phyloP scores from a whole-genome alignment of 2,888 invertebrate species.

The Schizotus pectinicornis region DNA sequence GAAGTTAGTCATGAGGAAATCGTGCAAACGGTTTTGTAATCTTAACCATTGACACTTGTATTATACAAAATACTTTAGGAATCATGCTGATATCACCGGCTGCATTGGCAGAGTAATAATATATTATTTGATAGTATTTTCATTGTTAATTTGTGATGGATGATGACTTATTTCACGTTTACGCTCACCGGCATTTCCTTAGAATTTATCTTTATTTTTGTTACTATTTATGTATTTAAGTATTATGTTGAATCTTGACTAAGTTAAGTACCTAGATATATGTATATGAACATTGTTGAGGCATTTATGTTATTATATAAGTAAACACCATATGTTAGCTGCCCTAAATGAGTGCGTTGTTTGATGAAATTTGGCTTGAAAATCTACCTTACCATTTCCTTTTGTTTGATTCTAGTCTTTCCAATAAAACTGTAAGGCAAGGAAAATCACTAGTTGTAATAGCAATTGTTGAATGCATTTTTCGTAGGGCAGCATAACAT shows the following conservation, averaged over 20 bases:
- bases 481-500: too few species aligned
- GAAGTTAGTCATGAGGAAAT: conserved; percentile 46
- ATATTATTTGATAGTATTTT: conserved; percentile 8
- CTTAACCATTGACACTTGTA: conserved; percentile 2
- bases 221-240: too few species aligned
- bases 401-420: conserved; percentile 1
- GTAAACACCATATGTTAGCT: neutral
- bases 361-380: too few species aligned
- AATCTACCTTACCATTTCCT: neutral
- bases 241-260: too few species aligned
- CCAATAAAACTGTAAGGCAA: neutral
- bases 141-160: conserved; percentile 13
- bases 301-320: too few species aligned
- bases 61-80: neutral
- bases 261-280: too few species aligned
- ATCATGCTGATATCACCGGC: neutral
- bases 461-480: neutral
- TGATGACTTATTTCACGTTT: neutral
- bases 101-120: conserved; percentile 1
- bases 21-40: conserved; percentile 37
- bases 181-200: neutral
- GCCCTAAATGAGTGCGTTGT: neutral
- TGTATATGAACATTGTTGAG: too few species aligned
- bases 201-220: too few species aligned
- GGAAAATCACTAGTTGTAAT: neutral